Percentiles rank a stretch among this genome's conserved stretches.
Evolutionary conservation across 2,797 vertebrate genomes (phyloP).

Genomic region (Enteromius afrohamiltoni): DNA sequence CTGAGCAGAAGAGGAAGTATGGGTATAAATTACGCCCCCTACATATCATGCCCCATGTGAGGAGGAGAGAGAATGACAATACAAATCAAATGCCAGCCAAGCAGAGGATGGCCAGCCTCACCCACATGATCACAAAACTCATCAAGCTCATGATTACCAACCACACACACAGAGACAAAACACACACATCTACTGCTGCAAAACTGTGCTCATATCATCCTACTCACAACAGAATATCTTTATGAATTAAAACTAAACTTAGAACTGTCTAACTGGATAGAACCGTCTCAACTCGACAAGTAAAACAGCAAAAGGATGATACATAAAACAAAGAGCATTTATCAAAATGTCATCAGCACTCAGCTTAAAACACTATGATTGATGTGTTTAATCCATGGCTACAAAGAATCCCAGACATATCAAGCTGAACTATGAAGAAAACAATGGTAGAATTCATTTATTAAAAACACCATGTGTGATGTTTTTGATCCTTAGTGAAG

Average conservation of each 20-base stretch:
- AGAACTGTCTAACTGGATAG: not conserved
- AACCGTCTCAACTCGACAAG: not conserved
- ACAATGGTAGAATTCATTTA: constrained; percentile 6
- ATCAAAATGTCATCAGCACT: constrained; percentile 34
- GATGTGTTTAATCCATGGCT: constrained; percentile 30
- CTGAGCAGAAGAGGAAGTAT: constrained; percentile 44
- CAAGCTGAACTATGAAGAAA: constrained; percentile 1
- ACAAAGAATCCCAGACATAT: constrained; percentile 15
- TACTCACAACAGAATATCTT: constrained; percentile 19
- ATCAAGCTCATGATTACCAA: constrained; percentile 23
- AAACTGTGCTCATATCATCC: not conserved
- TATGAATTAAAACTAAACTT: constrained; percentile 18
- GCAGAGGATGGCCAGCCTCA: constrained; percentile 18
- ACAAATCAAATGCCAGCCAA: constrained; percentile 43
- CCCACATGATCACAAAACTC: constrained; percentile 25
- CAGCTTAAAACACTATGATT: constrained; percentile 32
- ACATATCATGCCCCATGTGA: constrained; percentile 21
- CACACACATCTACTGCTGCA: not conserved
- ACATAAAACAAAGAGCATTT: constrained; percentile 27
- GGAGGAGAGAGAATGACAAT: not conserved
- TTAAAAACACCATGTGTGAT: not conserved
- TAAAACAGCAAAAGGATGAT: constrained; percentile 3
- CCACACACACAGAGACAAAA: not conserved
- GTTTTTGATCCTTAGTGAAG: not conserved
- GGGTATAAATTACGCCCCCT: constrained; percentile 53